Percentiles rank a stretch among this genome's conserved stretches.
Conservation (phyloP, 1,140 invertebrate genomes). For the Drosophila sp. region DNA sequence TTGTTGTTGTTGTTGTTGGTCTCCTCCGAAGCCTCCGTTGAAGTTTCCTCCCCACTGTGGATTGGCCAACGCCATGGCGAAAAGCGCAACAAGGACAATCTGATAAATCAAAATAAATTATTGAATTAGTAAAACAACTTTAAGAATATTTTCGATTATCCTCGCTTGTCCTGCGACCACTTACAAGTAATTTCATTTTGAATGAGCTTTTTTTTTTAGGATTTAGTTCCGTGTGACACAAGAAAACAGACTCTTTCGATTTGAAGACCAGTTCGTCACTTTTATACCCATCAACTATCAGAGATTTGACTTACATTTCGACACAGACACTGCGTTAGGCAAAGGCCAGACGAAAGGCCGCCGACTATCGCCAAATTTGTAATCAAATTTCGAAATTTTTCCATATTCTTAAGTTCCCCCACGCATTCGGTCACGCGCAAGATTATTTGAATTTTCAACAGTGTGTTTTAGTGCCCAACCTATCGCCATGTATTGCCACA, state of each 20-base stretch:
- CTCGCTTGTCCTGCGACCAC: conserved; percentile 4
- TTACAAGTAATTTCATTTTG: conserved; percentile 30
- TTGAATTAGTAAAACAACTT: not conserved
- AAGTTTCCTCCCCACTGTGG: conserved; percentile 18
- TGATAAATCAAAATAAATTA: not conserved
- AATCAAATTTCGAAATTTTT: conserved; percentile 3
- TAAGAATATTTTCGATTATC: too few species aligned
- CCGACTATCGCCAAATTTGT: not conserved
- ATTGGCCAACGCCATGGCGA: conserved; percentile 22
- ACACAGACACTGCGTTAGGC: conserved; percentile 1
- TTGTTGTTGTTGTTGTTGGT: conserved; percentile 19
- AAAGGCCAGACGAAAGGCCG: conserved; percentile 1
- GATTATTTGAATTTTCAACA: not conserved
- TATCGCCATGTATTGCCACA: too few species aligned
- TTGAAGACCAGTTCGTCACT: not conserved
- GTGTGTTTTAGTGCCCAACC: too few species aligned
- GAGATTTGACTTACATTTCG: conserved; percentile 5
- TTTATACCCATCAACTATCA: conserved; percentile 32
- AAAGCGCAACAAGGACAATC: conserved; percentile 29
- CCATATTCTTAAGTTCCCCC: too few species aligned
- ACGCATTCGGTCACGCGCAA: not conserved
- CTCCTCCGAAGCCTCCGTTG: not conserved
- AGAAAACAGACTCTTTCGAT: not conserved
- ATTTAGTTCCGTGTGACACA: not conserved
- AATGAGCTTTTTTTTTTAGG: not conserved